A percentile compares a stretch with the other conserved stretches of the same genome.
These are phyloP conservation scores for Diadema setosum DNA, from an alignment of 35 echinoderm and acorn worm genomes.

Conservation along the genomic window DNA sequence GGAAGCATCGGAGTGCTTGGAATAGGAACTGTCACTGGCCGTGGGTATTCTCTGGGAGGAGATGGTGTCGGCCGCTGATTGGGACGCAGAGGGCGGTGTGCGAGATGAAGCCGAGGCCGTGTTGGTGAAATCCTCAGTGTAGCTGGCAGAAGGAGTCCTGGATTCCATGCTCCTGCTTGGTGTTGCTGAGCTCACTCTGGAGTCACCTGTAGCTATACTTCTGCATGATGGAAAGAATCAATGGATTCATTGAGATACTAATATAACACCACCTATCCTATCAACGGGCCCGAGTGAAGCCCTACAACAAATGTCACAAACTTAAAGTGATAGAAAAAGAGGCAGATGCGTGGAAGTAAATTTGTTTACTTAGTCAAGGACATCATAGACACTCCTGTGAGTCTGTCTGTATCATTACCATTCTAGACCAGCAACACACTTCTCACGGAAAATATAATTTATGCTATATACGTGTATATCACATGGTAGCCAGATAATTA, in stretches of 20 bases:
- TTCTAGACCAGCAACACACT: no score
- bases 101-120: neutral
- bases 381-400: no score
- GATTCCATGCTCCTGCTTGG: neutral
- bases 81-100: neutral
- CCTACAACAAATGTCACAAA: no score
- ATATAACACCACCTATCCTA: no score
- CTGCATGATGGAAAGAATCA: neutral
- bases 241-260: neutral
- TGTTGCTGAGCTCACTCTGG: neutral
- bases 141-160: constrained; percentile 41
- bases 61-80: neutral
- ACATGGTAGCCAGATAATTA: no score
- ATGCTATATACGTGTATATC: no score
- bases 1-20: neutral
- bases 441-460: no score
- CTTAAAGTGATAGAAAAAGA: no score
- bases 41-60: neutral
- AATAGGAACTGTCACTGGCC: neutral
- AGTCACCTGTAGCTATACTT: constrained; percentile 42
- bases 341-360: no score
- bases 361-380: no score
- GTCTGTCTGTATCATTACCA: no score
- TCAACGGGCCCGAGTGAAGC: no score
- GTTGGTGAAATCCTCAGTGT: constrained; percentile 77